A percentile compares a stretch with the other conserved stretches of the same genome.
phyloP scores from a whole-genome alignment of 1,140 invertebrate genomes.

The Episyrphus balteatus region DNA sequence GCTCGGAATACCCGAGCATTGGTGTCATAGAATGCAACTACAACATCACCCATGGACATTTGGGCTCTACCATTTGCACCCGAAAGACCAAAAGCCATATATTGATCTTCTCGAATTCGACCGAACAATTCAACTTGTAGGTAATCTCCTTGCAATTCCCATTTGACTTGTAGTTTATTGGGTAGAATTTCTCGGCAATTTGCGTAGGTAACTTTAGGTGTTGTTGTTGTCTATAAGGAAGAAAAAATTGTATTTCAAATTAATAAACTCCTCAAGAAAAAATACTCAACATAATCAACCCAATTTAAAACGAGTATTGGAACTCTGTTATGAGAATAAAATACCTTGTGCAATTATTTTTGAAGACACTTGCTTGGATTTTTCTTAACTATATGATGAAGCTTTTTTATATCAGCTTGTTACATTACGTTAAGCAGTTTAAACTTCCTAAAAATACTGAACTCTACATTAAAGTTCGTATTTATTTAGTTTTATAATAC shows the following conservation, averaged over 20 bases:
- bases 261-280: too few species aligned
- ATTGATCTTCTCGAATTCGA: conserved; percentile 68
- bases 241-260: background rate
- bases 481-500: too few species aligned
- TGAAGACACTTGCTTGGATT: too few species aligned
- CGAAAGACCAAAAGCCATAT: conserved; percentile 77
- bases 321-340: too few species aligned
- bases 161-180: conserved; percentile 66
- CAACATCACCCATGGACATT: conserved; percentile 73
- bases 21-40: conserved; percentile 69
- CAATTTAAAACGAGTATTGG: too few species aligned
- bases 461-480: too few species aligned
- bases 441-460: too few species aligned
- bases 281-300: too few species aligned
- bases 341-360: too few species aligned
- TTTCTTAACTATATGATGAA: too few species aligned
- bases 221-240: conserved; percentile 44
- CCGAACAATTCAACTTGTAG: conserved; percentile 66
- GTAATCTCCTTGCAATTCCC: conserved; percentile 62
- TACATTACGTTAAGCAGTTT: too few species aligned
- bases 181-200: conserved; percentile 73
- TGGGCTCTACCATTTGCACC: conserved; percentile 55
- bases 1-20: conserved; percentile 57
- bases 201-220: conserved; percentile 42
- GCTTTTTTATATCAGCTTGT: too few species aligned